Evolutionary conservation across 2,113 vertebrate genomes (phyloP).

Genomic region (Melanerpes aurifrons): DNA sequence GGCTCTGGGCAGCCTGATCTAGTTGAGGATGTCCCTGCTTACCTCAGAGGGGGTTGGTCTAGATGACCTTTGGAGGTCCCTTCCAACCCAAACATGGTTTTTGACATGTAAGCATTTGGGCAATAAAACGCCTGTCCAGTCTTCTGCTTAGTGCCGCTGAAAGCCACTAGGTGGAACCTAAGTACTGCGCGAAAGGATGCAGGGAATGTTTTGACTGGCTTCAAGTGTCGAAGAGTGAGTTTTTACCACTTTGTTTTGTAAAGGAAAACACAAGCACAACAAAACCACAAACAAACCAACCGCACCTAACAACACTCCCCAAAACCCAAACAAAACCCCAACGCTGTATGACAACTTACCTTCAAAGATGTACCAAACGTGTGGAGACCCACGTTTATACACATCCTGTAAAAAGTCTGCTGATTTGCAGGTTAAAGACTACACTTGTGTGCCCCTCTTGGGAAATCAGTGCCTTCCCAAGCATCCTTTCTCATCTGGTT

Average conservation of each 20-base stretch:
- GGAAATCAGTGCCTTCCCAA: background rate
- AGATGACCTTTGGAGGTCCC: no score
- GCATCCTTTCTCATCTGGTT: background rate
- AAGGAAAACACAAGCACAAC: no score
- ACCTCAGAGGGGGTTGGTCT: no score
- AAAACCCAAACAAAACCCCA: no score
- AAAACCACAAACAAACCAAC: background rate
- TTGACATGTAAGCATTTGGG: background rate
- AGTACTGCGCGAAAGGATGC: background rate
- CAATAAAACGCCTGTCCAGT: background rate
- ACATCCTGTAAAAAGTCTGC: background rate
- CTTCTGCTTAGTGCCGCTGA: background rate
- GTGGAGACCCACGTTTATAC: background rate
- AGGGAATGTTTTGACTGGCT: background rate
- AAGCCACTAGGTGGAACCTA: conserved; percentile 58
- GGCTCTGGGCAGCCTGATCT: no score
- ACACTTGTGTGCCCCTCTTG: background rate
- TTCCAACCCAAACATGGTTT: background rate
- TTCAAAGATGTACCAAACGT: background rate
- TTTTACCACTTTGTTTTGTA: background rate
- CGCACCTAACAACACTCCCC: no score
- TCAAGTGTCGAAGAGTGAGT: background rate
- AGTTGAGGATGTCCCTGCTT: no score
- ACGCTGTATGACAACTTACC: background rate
- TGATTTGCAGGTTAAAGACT: background rate